Evolutionary conservation across 2,888 invertebrate species (phyloP), one percentile per base, ranked within the genome.

Genomic region (Napeogenes sylphis): DNA sequence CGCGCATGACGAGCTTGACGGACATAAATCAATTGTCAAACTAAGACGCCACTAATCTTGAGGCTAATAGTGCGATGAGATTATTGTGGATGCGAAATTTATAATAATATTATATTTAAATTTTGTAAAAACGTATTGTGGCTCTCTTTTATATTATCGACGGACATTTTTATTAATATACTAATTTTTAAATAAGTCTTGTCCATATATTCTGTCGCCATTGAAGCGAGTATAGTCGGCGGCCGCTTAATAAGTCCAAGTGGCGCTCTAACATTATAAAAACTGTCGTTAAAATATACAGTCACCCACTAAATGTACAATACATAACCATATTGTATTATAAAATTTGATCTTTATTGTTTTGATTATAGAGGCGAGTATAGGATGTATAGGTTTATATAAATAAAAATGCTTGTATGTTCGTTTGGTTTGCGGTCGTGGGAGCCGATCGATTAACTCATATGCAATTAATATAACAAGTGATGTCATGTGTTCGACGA

Each of bases 21-120:
- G 89, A 84, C 89, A 90, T 90, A 90, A 90, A 90, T 90, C 90
- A 90, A 89, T 90, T 90, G 90, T 89, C 89, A 90, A 82, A 82
- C 84, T 80, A 30, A 83, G 81, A 75, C 79, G 75, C 80, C 82
- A 80, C 82, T 84, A 84, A 88, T 87, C 87, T 85, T 79, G 75
- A 72, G 79, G 81, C 83, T 84, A 82, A 84, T 84, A 81, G 84
- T 73, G 76, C 67, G 73, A 70, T 73, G 77, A 69, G 63, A 75
- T 71, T 68, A 61, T 58, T 79, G 74, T 84, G 85, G 88, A 89
- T 75, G 73, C 56, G 72, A 30, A 8, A 59, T 57, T 62, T 55
- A 45, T 58, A 10, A 30, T 10, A 30, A 30, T 30, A 51, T 30
- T 30, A 30, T 30, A 30, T 14, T 14, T 32, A 55, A 32, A 32